Evolutionary conservation across 2,797 vertebrate genomes (phyloP).

Genomic region (Prunella strophiata): DNA sequence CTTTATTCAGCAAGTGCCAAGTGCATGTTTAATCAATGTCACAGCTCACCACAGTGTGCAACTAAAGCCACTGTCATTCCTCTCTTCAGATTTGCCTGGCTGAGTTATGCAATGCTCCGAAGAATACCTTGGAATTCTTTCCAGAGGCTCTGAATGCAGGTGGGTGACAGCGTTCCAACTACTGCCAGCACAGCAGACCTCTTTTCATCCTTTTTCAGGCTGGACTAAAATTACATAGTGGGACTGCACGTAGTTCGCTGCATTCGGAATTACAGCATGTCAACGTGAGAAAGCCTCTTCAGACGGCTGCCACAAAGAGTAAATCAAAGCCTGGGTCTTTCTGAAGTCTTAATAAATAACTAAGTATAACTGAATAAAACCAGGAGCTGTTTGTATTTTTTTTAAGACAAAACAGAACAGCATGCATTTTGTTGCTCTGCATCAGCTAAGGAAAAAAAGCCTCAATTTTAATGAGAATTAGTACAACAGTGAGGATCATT

Average conservation of each 20-base stretch:
- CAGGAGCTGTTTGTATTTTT: background rate
- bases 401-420: background rate
- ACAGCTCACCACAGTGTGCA: constrained; percentile 72
- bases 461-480: constrained; percentile 48
- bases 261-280: constrained; percentile 68
- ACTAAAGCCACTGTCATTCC: constrained; percentile 63
- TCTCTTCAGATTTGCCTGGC: constrained; percentile 64
- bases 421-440: constrained; percentile 5
- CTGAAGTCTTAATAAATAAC: constrained; percentile 62
- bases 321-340: constrained; percentile 41
- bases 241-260: constrained; percentile 28
- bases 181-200: constrained; percentile 20
- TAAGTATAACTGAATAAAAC: constrained; percentile 32
- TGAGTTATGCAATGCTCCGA: constrained; percentile 82
- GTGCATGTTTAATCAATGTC: constrained; percentile 76
- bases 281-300: constrained; percentile 58
- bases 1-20: constrained; percentile 78
- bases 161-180: constrained; percentile 39
- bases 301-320: constrained; percentile 56
- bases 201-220: constrained; percentile 34
- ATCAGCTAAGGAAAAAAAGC: constrained; percentile 41
- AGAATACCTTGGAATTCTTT: constrained; percentile 74
- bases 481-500: constrained; percentile 53
- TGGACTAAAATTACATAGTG: constrained; percentile 54
- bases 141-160: constrained; percentile 70